Evolutionary conservation across 2,113 vertebrate species (phyloP), one percentile per base, ranked within the genome.

Genomic region (Sula dactylatra): DNA sequence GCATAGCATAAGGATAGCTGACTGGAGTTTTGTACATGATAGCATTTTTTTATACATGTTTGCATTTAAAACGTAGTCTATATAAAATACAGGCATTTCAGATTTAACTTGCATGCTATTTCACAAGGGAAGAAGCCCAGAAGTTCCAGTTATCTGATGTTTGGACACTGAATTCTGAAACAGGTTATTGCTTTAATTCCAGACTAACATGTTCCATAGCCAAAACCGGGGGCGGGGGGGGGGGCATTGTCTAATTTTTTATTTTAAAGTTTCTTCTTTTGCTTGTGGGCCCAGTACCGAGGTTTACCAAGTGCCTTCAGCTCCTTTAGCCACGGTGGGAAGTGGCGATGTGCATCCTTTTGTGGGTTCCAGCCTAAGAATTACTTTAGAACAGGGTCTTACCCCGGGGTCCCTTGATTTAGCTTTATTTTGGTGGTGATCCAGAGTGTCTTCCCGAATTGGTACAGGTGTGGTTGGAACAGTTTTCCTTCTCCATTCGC

Each of bases 161-260:
- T 52, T 76, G 70, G 62, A 70, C 82, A 80, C 6, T 59, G 59
- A 93, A 90, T 78, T 81, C 58, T 61, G 44, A 94, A 96, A 92
- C 38, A 81, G 65, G 69, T 93, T 96, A 95, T 95, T 96, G 90
- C 91, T 96, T 90, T 96, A 90, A 95, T 90, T 96, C 31, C 88
- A 77, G 70, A 86, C 36, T 73, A 91, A 69, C 0, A 10, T 6
- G 47, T 89, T 91, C 77, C 72, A 54, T 38, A 65, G 66, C 25
- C 58, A 90, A 88, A 91, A 77, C 1, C 1, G 11, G 40, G 7
- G 6, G 1, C 17, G 29, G 17, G 11, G 40, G 7, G 6, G 1
- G 20, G 29, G 17, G 20, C 3, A 2, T 64, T 27, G 19, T 29
- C 19, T 49, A 49, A 38, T 47, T 64, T 82, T 69, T 50, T 54